Evolutionary conservation across 53 echinoderm and acorn worm genomes (phyloP).

Genomic region (Echinometra lucunter): DNA sequence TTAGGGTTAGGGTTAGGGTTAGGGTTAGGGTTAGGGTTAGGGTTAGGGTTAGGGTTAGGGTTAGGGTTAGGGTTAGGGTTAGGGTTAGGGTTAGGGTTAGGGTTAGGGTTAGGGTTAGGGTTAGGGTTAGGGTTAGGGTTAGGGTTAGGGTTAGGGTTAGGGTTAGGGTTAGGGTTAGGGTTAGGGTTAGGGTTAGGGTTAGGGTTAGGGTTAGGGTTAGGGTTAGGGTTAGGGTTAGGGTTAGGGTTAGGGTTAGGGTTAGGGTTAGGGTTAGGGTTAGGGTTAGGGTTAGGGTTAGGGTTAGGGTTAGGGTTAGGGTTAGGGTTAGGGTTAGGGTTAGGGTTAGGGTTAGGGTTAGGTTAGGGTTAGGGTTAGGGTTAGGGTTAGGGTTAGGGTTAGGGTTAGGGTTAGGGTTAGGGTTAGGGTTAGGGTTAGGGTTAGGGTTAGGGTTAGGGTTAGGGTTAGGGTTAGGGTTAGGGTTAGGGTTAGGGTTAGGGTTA

Average conservation of each 20-base stretch:
- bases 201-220: constrained; percentile 60
- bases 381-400: constrained; percentile 73
- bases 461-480: too few species aligned
- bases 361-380: too few species aligned
- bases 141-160: constrained; percentile 63
- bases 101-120: constrained; percentile 46
- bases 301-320: constrained; percentile 73
- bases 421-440: constrained; percentile 57
- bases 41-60: constrained; percentile 29
- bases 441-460: too few species aligned
- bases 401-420: constrained; percentile 71
- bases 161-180: constrained; percentile 57
- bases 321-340: constrained; percentile 72
- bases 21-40: neutral
- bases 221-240: constrained; percentile 56
- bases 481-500: too few species aligned
- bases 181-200: constrained; percentile 41
- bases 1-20: neutral
- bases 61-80: constrained; percentile 5
- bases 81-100: constrained; percentile 19
- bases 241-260: constrained; percentile 52
- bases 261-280: constrained; percentile 48
- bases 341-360: constrained; percentile 72
- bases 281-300: constrained; percentile 61
- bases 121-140: constrained; percentile 50